Evolutionary conservation across 2,888 invertebrate species (phyloP).

Genomic region (Arrhopalites spinosus): DNA sequence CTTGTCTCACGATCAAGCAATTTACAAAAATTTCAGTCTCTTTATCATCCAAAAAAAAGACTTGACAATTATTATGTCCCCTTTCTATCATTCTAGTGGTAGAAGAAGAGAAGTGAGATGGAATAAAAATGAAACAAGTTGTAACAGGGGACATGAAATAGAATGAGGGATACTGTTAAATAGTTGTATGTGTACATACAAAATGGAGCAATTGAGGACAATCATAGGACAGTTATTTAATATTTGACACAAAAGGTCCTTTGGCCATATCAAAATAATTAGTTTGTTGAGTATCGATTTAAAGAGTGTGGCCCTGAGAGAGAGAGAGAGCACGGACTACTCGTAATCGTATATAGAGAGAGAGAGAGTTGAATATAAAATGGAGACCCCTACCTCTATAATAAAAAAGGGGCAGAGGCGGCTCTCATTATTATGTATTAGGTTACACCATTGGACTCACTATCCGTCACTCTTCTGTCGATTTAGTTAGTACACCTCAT

Average conservation of each 20-base stretch:
- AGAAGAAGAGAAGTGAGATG: neutral
- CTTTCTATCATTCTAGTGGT: neutral
- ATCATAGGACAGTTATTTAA: slow-evolving; percentile 12
- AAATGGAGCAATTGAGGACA: too few species aligned
- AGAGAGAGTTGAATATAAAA: neutral
- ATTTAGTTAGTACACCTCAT: neutral
- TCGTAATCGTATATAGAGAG: neutral
- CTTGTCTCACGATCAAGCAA: too few species aligned
- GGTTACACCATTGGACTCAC: too few species aligned
- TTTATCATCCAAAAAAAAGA: too few species aligned
- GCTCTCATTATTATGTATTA: neutral
- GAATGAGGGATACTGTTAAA: neutral
- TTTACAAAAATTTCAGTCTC: too few species aligned
- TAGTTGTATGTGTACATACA: too few species aligned
- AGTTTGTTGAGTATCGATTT: slow-evolving; percentile 28
- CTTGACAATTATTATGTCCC: too few species aligned
- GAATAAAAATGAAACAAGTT: neutral
- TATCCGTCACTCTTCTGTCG: too few species aligned
- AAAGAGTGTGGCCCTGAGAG: slow-evolving; percentile 11
- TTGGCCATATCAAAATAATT: slow-evolving; percentile 34
- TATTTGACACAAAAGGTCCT: slow-evolving; percentile 21
- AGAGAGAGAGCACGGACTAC: neutral
- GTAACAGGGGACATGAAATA: neutral
- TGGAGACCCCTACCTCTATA: neutral
- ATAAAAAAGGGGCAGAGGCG: slow-evolving; percentile 3